Evolutionary conservation across 2,113 vertebrate genomes (phyloP), one percentile per base, ranked within the genome.

Genomic region (Myocastor coypus): DNA sequence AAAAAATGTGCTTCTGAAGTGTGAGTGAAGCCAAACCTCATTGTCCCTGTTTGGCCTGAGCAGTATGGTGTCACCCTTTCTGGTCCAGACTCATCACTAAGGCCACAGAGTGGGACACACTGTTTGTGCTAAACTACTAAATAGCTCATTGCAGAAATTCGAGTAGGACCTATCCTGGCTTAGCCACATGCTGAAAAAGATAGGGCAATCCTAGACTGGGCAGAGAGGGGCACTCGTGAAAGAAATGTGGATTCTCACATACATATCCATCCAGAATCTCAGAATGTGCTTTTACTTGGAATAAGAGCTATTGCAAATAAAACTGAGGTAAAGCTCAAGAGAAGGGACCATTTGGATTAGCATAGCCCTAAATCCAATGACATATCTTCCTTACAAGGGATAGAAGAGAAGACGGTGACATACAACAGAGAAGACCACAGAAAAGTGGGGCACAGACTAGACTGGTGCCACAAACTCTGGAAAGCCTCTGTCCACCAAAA

Each of bases 131-230:
- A 69, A 69, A 22, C 69, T 22, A 4, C 10, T 73, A 40, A 24
- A 4, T 19, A 69, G 19, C 17, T 1, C 5, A 22, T 7, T 28
- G 73, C 20, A n/a, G 46, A 24, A 46, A 26, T 6, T 9, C 16
- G 57, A 14, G 7, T 12, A 1, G 68, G 16, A n/a, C 34, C 32
- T 34, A 3, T 34, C 34, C 66, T 87, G 73, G 16, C 32, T 42
- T 63, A 83, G 59, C 26, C 57, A 24, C 0, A 0, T 24, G 69
- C 81, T 46, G 1, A 32, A 34, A 84, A 80, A 42, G n/a, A n/a
- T 0, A 1, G 0, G 2, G 1, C n/a, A 32, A 28, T 8, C 52
- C 34, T 20, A 59, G 42, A 14, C 46, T 22, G 11, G 14, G 1
- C 1, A 8, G 14, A 19, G 40, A 57, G 8, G 1, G 5, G 2